Evolutionary conservation across 92 coral and sea anemone species (phyloP).

Genomic region (Porites divaricata): DNA sequence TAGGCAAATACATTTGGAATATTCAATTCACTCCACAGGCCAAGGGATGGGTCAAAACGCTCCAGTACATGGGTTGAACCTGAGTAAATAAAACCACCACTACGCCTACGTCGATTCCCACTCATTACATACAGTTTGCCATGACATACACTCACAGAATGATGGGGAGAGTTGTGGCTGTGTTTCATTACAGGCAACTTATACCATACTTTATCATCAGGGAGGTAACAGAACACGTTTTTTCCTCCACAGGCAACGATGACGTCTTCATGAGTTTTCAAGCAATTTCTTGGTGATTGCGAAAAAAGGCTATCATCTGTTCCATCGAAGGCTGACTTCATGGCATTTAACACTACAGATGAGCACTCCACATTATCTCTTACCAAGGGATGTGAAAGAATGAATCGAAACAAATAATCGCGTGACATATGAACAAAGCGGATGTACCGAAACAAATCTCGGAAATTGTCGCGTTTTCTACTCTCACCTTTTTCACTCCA

Average conservation of each 20-base stretch:
- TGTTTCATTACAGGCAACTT: neutral
- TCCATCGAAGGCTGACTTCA: neutral
- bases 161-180: neutral
- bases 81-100: too few species aligned
- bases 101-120: too few species aligned
- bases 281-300: constrained; percentile 17
- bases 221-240: constrained; percentile 12
- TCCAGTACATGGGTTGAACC: too few species aligned
- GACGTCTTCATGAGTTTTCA: constrained; percentile 7
- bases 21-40: neutral
- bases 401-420: neutral
- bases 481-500: neutral
- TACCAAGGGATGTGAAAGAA: neutral
- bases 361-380: neutral
- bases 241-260: constrained; percentile 10
- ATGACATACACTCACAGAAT: neutral
- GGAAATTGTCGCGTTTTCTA: neutral
- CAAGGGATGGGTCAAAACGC: neutral
- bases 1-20: neutral
- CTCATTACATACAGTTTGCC: constrained; percentile 1
- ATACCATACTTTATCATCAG: constrained; percentile 1
- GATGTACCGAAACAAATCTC: neutral
- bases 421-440: neutral
- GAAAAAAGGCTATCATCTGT: neutral
- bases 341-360: neutral